Evolutionary conservation across 2,797 vertebrate species (phyloP), one percentile per base, ranked within the genome.

Genomic region (Lacerta bilineata): DNA sequence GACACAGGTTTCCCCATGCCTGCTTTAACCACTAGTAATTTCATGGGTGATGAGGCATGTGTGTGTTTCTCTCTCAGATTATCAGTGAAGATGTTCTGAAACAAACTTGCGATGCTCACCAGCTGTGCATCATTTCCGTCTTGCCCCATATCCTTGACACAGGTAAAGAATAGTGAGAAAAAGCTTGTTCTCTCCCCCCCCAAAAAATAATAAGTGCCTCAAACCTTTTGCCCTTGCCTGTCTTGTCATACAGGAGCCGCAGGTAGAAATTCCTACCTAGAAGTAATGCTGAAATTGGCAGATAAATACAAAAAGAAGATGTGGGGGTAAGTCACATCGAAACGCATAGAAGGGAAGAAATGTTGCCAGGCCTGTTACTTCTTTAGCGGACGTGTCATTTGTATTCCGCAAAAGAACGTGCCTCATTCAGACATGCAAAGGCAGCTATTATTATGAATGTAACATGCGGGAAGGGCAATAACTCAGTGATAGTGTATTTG

Each of bases 231-330:
- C 71, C 5, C 17, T 39, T 74, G 1, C 18, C 27, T 93, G 3
- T 91, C 81, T 55, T 93, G 10, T 93, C 15, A 74, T 87, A 93
- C 95, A 99, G 99, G 98, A 82, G 98, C 98, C 27, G 91, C 97
- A 27, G 99, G 99, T 83, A 98, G 99, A 94, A 99, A 98, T 85
- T 91, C 97, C 87, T 99, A 99, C 86, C 93, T 99, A 92, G 98
- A 98, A 33, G 98, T 99, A 90, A 98, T 99, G 97, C 94, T 97
- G 79, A 98, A 98, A 93, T 96, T 99, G 98, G 98, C 98, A 74
- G 98, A 99, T 71, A 99, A 99, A 93, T 99, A 99, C 95, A 99
- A 99, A 96, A 99, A 99, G 97, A 99, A 99, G 96, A 98, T 98
- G 97, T 99, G 99, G 99, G 99, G 99, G 99, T 99, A 91, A 97